Evolutionary conservation across 1,140 invertebrate genomes (phyloP).

Genomic region (Aphidius ervi): DNA sequence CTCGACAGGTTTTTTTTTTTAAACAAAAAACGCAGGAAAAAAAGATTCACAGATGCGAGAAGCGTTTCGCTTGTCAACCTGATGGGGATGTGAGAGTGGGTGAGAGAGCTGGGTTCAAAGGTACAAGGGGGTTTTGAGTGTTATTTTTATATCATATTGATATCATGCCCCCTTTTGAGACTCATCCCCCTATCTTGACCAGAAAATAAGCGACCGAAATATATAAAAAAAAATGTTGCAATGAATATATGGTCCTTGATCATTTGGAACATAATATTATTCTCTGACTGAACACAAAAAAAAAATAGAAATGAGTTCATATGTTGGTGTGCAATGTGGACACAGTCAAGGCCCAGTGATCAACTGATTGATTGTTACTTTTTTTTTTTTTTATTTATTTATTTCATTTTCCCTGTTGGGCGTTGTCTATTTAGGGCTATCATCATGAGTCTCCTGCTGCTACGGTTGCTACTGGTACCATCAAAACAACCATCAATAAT

Average conservation of each 20-base stretch:
- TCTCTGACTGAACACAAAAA: slow-evolving; percentile 12
- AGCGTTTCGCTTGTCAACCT: slow-evolving; percentile 10
- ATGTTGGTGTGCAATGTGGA: slow-evolving; percentile 49
- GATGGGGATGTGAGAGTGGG: no score
- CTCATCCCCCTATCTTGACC: slow-evolving; percentile 17
- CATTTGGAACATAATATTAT: slow-evolving; percentile 2
- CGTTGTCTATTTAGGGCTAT: slow-evolving; percentile 50
- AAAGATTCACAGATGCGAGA: slow-evolving; percentile 17
- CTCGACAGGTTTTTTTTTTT: background rate
- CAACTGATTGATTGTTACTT: slow-evolving; percentile 52
- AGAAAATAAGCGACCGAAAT: background rate
- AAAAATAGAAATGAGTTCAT: slow-evolving; percentile 18
- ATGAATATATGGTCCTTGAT: slow-evolving; percentile 13
- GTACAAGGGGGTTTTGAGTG: no score
- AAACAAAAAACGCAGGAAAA: background rate
- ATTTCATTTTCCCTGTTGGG: slow-evolving; percentile 23
- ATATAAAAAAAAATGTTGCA: slow-evolving; percentile 10
- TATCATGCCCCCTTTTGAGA: background rate
- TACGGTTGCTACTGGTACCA: no score
- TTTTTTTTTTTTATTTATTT: no score
- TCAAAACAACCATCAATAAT: no score
- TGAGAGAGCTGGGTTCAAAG: no score
- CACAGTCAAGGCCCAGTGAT: slow-evolving; percentile 52
- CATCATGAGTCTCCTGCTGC: slow-evolving; percentile 31
- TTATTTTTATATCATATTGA: no score